Conservation (phyloP, 2,797 vertebrate genomes). For the Sebastes flavidus region DNA sequence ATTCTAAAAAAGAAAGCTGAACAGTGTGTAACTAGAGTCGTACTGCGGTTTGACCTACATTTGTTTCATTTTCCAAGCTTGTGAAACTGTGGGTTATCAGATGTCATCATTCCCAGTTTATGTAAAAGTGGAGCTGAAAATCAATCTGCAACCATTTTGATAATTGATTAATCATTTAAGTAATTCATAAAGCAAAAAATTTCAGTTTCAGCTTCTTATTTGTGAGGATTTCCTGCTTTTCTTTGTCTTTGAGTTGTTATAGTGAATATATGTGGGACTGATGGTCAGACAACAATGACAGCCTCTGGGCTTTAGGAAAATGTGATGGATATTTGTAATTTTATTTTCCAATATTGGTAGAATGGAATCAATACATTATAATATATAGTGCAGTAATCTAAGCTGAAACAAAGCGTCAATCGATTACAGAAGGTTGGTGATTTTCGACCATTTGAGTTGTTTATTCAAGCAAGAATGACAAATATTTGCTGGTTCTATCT, state of each 20-base stretch:
- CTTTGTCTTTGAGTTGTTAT: background rate
- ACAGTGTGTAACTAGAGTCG: background rate
- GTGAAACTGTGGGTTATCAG: background rate
- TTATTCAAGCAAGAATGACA: too few species aligned
- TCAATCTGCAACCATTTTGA: background rate
- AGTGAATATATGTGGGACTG: background rate
- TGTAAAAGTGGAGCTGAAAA: background rate
- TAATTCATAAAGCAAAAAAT: too few species aligned
- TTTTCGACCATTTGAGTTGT: too few species aligned
- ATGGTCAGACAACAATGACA: background rate
- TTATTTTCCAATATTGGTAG: background rate
- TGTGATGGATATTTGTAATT: background rate
- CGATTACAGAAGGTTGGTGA: too few species aligned
- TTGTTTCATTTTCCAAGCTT: background rate
- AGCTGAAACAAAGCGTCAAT: background rate
- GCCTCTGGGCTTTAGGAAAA: background rate
- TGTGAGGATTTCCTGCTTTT: background rate
- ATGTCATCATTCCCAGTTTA: background rate
- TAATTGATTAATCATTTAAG: too few species aligned
- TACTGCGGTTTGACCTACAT: background rate
- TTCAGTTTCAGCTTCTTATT: background rate
- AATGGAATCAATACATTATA: background rate
- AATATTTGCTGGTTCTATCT: background rate
- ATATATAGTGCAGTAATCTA: background rate
- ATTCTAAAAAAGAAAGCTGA: background rate